A percentile compares a stretch with the other conserved stretches of the same genome.
Evolutionary conservation across 1,140 invertebrate species (phyloP).

Genomic region (Orius laevigatus): DNA sequence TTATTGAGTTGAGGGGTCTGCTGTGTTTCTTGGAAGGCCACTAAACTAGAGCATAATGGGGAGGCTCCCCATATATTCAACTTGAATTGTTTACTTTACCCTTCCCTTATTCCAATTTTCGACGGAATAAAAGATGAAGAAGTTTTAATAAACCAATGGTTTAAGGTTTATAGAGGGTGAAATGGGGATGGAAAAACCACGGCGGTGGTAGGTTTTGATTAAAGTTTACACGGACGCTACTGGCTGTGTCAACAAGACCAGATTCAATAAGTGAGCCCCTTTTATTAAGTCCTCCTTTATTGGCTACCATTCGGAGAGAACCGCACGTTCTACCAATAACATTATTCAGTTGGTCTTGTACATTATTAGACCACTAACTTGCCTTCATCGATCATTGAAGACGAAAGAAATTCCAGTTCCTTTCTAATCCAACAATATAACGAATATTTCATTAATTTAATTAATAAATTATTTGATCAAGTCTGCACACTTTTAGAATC

Average conservation of each 20-base stretch:
- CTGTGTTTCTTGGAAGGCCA: neutral
- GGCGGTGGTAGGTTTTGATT: conserved; percentile 19
- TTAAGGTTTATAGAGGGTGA: conserved; percentile 21
- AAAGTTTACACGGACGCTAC: conserved; percentile 20
- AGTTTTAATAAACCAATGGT: conserved; percentile 27
- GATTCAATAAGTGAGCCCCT: conserved; percentile 20
- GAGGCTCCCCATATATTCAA: conserved; percentile 11
- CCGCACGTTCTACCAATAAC: conserved; percentile 18
- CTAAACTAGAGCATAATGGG: conserved; percentile 8
- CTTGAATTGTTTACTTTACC: conserved; percentile 25
- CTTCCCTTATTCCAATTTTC: conserved; percentile 27
- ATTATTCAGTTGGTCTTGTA: conserved; percentile 19
- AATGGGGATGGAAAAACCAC: conserved; percentile 15
- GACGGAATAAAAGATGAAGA: conserved; percentile 29
- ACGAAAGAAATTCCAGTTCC: no score
- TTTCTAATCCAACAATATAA: no score
- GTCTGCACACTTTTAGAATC: no score
- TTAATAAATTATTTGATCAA: no score
- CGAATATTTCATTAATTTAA: no score
- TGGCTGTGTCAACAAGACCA: conserved; percentile 17
- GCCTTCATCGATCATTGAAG: conserved; percentile 5
- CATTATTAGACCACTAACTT: conserved; percentile 18
- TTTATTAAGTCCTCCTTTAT: conserved; percentile 17
- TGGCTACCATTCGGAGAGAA: conserved; percentile 11
- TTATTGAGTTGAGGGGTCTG: no score